A percentile compares a stretch with the other conserved stretches of the same genome.
phyloP scores from a whole-genome alignment of 1,140 invertebrate genomes.

The Drosophila paulistorum region DNA sequence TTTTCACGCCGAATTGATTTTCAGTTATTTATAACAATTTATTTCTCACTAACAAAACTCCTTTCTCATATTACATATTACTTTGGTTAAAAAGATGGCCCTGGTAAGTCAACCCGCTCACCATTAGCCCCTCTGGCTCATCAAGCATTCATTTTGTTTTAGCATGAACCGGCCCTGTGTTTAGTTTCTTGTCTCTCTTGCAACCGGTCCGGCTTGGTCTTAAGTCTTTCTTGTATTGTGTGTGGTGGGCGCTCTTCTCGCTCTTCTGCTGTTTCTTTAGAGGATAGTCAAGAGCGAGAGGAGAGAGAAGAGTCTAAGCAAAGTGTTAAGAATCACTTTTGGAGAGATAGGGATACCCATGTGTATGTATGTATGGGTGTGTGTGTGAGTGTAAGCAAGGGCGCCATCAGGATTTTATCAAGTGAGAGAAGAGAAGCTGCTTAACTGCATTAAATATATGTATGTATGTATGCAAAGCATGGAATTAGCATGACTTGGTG shows the following conservation, averaged over 20 bases:
- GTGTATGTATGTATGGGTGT: too few species aligned
- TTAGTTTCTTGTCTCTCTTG: not conserved
- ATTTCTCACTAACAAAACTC: constrained; percentile 37
- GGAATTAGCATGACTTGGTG: too few species aligned
- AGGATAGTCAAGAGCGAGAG: constrained; percentile 20
- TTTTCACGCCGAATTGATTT: constrained; percentile 78
- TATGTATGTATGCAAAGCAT: too few species aligned
- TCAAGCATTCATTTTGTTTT: not conserved
- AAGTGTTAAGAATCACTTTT: not conserved
- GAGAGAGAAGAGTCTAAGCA: not conserved
- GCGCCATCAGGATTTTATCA: too few species aligned
- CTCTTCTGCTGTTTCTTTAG: constrained; percentile 29
- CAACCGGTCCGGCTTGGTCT: constrained; percentile 40
- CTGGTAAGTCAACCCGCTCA: not conserved
- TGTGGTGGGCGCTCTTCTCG: constrained; percentile 3
- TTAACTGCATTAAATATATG: too few species aligned
- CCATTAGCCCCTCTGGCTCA: too few species aligned
- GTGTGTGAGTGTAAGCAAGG: not conserved
- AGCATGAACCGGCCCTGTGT: constrained; percentile 35
- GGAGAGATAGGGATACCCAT: not conserved
- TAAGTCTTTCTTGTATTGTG: not conserved
- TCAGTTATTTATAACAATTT: constrained; percentile 75
- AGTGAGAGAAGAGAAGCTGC: too few species aligned
- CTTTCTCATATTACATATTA: constrained; percentile 46
- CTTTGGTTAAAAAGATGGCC: not conserved